phyloP scores from a whole-genome alignment of 2,113 vertebrate genomes.

The Phaetusa simplex region DNA sequence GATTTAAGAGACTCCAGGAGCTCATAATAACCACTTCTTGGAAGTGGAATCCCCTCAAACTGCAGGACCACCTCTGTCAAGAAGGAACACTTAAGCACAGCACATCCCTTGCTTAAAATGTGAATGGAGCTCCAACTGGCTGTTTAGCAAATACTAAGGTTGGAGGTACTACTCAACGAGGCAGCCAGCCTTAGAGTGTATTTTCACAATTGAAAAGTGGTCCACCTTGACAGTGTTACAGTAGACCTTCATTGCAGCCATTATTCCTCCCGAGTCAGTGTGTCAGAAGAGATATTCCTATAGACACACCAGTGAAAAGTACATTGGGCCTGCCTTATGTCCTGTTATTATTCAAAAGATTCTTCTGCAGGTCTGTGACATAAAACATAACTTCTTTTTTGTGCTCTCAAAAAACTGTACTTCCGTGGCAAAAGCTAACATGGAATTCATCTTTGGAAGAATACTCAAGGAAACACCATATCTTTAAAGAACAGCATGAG shows the following conservation, averaged over 20 bases:
- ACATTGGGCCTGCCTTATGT: not conserved
- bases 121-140: not conserved
- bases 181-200: not conserved
- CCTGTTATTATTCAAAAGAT: not conserved
- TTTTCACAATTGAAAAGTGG: not conserved
- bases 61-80: not conserved
- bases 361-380: not conserved
- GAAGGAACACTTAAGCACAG: not conserved
- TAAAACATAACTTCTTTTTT: not conserved
- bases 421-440: not conserved
- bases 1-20: not conserved
- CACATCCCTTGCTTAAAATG: not conserved
- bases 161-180: not conserved
- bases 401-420: not conserved
- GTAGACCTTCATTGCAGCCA: not conserved
- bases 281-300: not conserved
- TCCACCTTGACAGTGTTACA: not conserved
- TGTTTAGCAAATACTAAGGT: not conserved
- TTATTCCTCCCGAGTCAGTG: not conserved
- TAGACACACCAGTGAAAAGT: too few relatives aligned
- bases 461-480: not conserved
- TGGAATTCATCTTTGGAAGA: not conserved
- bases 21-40: not conserved
- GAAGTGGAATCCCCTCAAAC: not conserved
- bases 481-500: not conserved